Evolutionary conservation across 2,113 vertebrate genomes (phyloP).

Genomic region (cattle (Bos taurus)): DNA sequence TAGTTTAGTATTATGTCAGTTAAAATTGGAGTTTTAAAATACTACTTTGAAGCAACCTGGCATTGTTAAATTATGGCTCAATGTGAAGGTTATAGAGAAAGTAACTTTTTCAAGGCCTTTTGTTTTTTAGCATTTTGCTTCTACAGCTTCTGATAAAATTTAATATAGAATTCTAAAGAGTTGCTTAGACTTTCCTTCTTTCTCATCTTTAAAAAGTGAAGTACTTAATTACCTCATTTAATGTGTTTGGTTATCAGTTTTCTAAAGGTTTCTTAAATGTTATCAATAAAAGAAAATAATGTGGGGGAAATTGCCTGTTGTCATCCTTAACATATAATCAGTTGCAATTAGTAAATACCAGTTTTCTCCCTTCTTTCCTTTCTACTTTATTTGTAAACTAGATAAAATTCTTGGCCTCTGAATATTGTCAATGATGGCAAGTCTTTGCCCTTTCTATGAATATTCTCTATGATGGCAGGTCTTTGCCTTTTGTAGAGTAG

Average conservation of each 20-base stretch:
- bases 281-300: neutral
- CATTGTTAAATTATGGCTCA: neutral
- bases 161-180: neutral
- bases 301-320: neutral
- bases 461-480: neutral
- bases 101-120: neutral
- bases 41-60: neutral
- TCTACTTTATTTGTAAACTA: neutral
- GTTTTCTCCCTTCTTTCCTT: neutral
- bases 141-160: neutral
- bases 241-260: neutral
- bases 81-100: neutral
- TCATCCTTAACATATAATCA: neutral
- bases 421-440: neutral
- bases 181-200: neutral
- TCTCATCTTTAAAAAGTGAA: neutral
- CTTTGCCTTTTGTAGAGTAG: neutral
- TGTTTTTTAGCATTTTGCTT: neutral
- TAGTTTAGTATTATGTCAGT: neutral
- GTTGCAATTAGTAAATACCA: neutral
- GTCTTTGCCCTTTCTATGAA: neutral
- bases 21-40: neutral
- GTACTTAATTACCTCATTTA: neutral
- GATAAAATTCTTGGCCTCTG: neutral
- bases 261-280: neutral